A percentile compares a stretch with the other conserved stretches of the same genome.
Evolutionary conservation across 1,140 invertebrate species (phyloP).

Genomic region (Drosophila santomea): DNA sequence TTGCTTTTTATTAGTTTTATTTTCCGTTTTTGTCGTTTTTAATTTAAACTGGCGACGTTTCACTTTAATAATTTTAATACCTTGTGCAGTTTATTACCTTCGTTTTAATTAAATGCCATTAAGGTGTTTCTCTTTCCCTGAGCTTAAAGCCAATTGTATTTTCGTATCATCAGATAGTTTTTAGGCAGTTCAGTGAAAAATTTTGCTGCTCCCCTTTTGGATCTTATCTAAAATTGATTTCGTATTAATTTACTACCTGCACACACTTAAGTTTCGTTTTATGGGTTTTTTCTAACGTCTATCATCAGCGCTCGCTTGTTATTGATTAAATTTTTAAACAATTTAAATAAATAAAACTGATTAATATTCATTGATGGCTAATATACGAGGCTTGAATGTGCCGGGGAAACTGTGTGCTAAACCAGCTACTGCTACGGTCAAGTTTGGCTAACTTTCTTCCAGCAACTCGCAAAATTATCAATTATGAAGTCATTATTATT

Average conservation of each 20-base stretch:
- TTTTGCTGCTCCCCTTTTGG: conserved; percentile 41
- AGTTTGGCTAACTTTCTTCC: conserved; percentile 44
- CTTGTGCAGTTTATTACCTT: conserved; percentile 50
- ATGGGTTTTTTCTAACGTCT: conserved; percentile 18
- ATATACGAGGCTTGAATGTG: conserved; percentile 53
- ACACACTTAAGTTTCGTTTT: conserved; percentile 29
- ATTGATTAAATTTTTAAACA: conserved; percentile 57
- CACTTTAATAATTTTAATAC: conserved; percentile 66
- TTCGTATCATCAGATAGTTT: conserved; percentile 23
- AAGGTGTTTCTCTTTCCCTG: conserved; percentile 49
- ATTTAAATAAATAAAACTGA: conserved; percentile 70
- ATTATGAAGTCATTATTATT: conserved; percentile 83
- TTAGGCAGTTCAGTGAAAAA: conserved; percentile 42
- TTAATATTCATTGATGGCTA: conserved; percentile 70
- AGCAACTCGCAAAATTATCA: conserved; percentile 71
- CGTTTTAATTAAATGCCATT: conserved; percentile 63
- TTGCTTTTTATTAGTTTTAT: conserved; percentile 49
- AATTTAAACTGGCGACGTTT: conserved; percentile 57
- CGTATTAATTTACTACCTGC: conserved; percentile 45
- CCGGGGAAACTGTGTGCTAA: conserved; percentile 17
- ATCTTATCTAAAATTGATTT: conserved; percentile 59
- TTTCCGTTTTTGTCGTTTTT: conserved; percentile 47
- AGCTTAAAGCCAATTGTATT: conserved; percentile 36
- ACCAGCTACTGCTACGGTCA: conserved; percentile 27
- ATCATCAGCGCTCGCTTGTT: conserved; percentile 28